Percentiles rank a stretch among this genome's conserved stretches.
Conservation (phyloP, 2,888 invertebrate species). For the Psylliodes chrysocephalus region DNA sequence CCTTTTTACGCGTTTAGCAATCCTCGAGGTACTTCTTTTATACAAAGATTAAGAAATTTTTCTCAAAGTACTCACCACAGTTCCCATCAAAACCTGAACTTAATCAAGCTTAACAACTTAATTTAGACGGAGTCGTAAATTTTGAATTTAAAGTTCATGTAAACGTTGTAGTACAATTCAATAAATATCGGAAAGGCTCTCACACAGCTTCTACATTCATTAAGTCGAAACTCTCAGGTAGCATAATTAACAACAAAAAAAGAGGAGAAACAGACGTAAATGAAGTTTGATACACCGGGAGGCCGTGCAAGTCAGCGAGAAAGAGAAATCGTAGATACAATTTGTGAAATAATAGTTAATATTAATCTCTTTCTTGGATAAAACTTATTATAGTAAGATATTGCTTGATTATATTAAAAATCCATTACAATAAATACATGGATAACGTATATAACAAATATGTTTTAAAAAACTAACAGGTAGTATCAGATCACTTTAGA, state of each 20-base stretch:
- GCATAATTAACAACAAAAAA: conserved; percentile 27
- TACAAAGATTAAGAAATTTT: neutral
- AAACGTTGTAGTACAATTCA: conserved; percentile 53
- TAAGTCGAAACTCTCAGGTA: conserved; percentile 28
- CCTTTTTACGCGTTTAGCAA: neutral
- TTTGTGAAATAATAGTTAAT: too few relatives aligned
- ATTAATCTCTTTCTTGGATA: too few relatives aligned
- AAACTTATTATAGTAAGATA: too few relatives aligned
- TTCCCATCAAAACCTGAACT: conserved; percentile 33
- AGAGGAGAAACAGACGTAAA: conserved; percentile 28
- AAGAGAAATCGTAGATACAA: neutral
- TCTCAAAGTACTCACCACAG: conserved; percentile 16
- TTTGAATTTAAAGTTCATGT: conserved; percentile 55
- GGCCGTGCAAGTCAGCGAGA: conserved; percentile 9
- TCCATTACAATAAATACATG: too few relatives aligned
- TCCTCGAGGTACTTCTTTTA: neutral
- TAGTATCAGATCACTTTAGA: too few relatives aligned
- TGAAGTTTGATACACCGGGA: conserved; percentile 39
- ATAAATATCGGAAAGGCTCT: conserved; percentile 48
- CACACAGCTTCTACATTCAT: conserved; percentile 32
- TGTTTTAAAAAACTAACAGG: too few relatives aligned
- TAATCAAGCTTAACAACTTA: conserved; percentile 58
- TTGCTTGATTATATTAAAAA: too few relatives aligned
- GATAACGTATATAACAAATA: too few relatives aligned
- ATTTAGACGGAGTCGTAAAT: conserved; percentile 55